These are phyloP conservation scores for Rhabdornis inornatus DNA, from an alignment of 2,113 vertebrate genomes.

Conservation along the genomic window DNA sequence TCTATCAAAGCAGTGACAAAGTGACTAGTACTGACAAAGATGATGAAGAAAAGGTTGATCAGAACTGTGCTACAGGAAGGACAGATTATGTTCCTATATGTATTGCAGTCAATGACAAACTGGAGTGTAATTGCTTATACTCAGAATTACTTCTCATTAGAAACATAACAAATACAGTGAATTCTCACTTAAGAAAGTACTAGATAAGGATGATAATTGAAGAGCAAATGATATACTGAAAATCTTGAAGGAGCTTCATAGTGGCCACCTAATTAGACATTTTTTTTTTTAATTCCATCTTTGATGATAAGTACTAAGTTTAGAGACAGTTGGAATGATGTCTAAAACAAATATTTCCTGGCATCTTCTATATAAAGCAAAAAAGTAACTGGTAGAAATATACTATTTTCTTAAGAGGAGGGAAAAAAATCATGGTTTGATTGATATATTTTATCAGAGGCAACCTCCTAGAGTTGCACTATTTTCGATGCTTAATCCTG, in stretches of 20 bases:
- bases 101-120: neutral
- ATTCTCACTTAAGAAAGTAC: neutral
- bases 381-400: neutral
- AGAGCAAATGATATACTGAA: neutral
- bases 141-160: neutral
- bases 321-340: accelerated
- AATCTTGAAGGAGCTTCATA: neutral
- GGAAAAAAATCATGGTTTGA: neutral
- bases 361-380: neutral
- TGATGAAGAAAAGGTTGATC: neutral
- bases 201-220: neutral
- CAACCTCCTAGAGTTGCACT: neutral
- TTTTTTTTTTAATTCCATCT: neutral
- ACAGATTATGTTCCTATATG: neutral
- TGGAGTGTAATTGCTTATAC: neutral
- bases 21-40: neutral
- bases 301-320: neutral
- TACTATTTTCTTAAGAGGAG: neutral
- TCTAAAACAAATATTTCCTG: neutral
- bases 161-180: neutral
- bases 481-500: accelerated
- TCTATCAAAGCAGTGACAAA: neutral
- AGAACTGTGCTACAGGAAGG: neutral
- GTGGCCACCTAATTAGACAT: neutral
- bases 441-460: neutral